Conservation (phyloP, 2,113 vertebrate genomes). For the Zosterops pallidus region DNA sequence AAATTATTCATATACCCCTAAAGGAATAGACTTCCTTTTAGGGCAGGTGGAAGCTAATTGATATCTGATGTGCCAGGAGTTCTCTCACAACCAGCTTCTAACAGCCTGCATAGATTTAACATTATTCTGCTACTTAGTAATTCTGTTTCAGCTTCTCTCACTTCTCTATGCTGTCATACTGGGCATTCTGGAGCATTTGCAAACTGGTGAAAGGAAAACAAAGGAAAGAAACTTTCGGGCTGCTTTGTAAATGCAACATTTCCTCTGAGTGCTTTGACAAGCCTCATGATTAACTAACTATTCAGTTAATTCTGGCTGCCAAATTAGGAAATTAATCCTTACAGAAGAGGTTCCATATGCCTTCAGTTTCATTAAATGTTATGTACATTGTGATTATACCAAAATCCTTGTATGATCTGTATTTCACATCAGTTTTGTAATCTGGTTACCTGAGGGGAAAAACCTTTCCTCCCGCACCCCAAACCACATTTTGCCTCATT, state of each 20-base stretch:
- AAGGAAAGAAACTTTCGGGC: not conserved
- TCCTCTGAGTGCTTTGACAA: not conserved
- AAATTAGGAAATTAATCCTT: not conserved
- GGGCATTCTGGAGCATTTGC: not conserved
- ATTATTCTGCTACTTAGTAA: not conserved
- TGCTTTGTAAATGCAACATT: not conserved
- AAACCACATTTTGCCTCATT: not conserved
- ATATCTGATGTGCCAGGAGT: not conserved
- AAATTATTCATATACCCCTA: constrained; percentile 61
- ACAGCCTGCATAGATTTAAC: not conserved
- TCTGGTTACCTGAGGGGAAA: not conserved
- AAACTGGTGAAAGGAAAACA: not conserved
- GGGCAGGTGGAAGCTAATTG: constrained; percentile 48
- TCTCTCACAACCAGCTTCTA: constrained; percentile 13
- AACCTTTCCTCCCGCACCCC: not conserved
- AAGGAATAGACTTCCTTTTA: constrained; percentile 29
- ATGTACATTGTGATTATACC: not conserved
- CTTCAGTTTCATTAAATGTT: not conserved
- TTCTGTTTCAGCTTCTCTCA: constrained; percentile 45
- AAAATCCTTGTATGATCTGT: not conserved
- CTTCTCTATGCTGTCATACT: not conserved
- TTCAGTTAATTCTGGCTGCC: not conserved
- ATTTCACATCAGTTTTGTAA: not conserved
- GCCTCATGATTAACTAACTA: not conserved
- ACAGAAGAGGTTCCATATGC: not conserved